A percentile compares a stretch with the other conserved stretches of the same genome.
phyloP scores from a whole-genome alignment of 2,888 invertebrate species.

The Brenthis daphne region DNA sequence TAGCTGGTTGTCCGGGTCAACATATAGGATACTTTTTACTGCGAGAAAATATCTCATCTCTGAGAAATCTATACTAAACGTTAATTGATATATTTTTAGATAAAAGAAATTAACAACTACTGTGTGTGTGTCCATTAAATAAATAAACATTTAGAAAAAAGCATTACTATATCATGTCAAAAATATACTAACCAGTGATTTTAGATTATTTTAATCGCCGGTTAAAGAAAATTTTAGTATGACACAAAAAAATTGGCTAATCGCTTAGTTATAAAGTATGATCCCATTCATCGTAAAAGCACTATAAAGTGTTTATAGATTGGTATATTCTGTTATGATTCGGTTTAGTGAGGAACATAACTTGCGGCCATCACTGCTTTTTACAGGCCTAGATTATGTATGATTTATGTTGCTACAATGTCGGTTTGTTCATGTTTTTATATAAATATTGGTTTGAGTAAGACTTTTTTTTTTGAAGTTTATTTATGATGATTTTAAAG shows the following conservation, averaged over 20 bases:
- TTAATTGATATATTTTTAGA: no score
- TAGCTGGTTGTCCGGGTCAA: no score
- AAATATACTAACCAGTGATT: not conserved
- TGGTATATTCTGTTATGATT: slow-evolving; percentile 50
- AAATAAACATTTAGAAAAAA: slow-evolving; percentile 8
- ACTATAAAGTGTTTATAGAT: slow-evolving; percentile 65
- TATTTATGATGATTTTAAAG: no score
- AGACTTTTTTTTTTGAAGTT: no score
- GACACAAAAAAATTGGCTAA: slow-evolving; percentile 61
- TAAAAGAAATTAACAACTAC: no score
- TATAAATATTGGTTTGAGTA: no score
- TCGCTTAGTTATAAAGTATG: slow-evolving; percentile 59
- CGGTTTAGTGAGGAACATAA: slow-evolving; percentile 44
- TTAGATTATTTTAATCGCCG: not conserved
- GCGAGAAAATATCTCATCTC: no score
- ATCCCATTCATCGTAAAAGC: slow-evolving; percentile 55
- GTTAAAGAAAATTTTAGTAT: slow-evolving; percentile 3
- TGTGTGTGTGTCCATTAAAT: slow-evolving; percentile 52
- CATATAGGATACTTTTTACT: no score
- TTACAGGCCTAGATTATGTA: slow-evolving; percentile 1
- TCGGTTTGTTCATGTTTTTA: no score
- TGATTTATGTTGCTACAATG: no score
- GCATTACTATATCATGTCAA: not conserved
- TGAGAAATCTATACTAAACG: no score
- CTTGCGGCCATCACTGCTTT: slow-evolving; percentile 10